Evolutionary conservation across 2,888 invertebrate genomes (phyloP).

Genomic region (Dysmachus trigonus): DNA sequence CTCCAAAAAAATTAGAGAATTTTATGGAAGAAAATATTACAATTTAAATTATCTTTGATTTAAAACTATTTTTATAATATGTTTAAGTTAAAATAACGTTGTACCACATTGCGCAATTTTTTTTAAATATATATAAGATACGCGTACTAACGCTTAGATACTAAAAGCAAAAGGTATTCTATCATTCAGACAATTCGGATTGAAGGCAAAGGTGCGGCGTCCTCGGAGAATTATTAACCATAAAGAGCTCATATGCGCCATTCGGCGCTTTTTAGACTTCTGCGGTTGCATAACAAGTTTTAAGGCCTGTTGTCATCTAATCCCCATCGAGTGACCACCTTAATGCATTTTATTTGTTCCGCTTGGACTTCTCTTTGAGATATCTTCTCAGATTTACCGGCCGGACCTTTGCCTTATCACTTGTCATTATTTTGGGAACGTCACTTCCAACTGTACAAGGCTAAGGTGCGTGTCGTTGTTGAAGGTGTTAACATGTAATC

Average conservation of each 20-base stretch:
- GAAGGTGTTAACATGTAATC: slow-evolving; percentile 35
- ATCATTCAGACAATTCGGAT: background rate
- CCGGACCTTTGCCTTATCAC: slow-evolving; percentile 24
- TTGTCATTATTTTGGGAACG: slow-evolving; percentile 16
- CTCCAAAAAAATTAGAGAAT: background rate
- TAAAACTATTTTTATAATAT: background rate
- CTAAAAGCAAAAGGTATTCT: background rate
- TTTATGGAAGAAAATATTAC: background rate
- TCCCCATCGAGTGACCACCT: slow-evolving; percentile 2
- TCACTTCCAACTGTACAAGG: background rate
- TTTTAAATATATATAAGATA: background rate
- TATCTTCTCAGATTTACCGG: slow-evolving; percentile 31
- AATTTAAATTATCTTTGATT: background rate
- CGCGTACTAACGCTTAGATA: background rate
- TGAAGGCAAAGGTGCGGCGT: background rate
- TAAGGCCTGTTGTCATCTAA: background rate
- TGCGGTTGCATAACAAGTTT: slow-evolving; percentile 22
- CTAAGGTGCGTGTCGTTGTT: background rate
- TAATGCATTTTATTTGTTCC: slow-evolving; percentile 44
- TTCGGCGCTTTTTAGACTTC: slow-evolving; percentile 15
- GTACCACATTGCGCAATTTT: background rate
- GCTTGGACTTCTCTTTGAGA: slow-evolving; percentile 19
- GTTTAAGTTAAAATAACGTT: background rate
- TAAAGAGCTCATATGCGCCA: background rate
- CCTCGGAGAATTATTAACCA: background rate